phyloP scores from a whole-genome alignment of 2,888 invertebrate species.

The Standfussiana lucernea region DNA sequence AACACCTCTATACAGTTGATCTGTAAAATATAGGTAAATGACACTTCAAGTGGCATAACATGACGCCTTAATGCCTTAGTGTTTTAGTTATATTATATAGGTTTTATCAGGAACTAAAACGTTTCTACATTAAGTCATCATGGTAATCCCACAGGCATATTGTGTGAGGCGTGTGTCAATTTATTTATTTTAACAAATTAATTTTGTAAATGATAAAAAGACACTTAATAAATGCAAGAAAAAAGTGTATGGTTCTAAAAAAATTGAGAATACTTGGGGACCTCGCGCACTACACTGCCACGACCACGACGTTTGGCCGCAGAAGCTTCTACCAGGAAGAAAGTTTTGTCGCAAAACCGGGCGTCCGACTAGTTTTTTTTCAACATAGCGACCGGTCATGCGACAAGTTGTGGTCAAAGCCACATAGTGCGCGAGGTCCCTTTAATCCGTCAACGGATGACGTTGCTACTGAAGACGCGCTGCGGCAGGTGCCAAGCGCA shows the following conservation, averaged over 20 bases:
- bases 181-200: background rate
- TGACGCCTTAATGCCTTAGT: too few relatives aligned
- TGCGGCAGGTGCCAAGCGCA: background rate
- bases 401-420: too few relatives aligned
- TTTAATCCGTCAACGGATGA: too few relatives aligned
- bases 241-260: background rate
- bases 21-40: constrained; percentile 5
- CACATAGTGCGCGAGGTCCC: too few relatives aligned
- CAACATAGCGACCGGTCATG: background rate
- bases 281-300: background rate
- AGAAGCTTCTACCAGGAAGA: background rate
- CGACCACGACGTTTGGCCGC: background rate
- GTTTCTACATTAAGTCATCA: too few relatives aligned
- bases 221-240: background rate
- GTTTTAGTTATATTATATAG: too few relatives aligned
- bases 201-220: background rate
- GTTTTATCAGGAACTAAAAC: too few relatives aligned
- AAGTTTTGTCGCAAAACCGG: background rate
- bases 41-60: too few relatives aligned
- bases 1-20: constrained; percentile 12
- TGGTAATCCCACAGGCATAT: too few relatives aligned
- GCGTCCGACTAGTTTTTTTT: too few relatives aligned
- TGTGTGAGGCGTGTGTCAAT: background rate
- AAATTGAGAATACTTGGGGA: background rate
- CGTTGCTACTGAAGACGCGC: too few relatives aligned